Evolutionary conservation across 2,888 invertebrate genomes (phyloP).

Genomic region (Ennomos quercinarius): DNA sequence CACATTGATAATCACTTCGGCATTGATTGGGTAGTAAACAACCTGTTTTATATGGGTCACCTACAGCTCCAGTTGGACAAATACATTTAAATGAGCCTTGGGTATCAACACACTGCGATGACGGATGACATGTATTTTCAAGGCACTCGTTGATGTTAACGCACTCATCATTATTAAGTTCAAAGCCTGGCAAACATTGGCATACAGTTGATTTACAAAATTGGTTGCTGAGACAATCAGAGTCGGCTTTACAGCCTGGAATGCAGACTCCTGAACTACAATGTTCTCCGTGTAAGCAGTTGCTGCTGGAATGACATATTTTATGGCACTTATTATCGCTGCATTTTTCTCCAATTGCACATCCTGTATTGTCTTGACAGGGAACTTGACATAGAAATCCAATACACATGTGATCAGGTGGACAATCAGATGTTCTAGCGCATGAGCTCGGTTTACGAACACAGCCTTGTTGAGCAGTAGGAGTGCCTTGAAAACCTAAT

Average conservation of each 20-base stretch:
- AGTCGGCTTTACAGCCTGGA: conserved; percentile 92
- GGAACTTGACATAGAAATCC: conserved; percentile 91
- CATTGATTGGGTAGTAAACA: conserved; percentile 93
- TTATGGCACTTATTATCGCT: conserved; percentile 91
- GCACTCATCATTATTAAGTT: conserved; percentile 90
- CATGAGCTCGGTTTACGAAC: conserved; percentile 92
- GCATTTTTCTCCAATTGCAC: conserved; percentile 94
- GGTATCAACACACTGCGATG: conserved; percentile 91
- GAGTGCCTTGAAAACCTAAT: conserved; percentile 93
- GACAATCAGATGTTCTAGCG: conserved; percentile 89
- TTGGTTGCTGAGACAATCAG: conserved; percentile 92
- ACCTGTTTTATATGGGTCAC: conserved; percentile 88
- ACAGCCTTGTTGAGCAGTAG: conserved; percentile 95
- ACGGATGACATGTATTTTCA: conserved; percentile 91
- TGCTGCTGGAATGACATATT: conserved; percentile 95
- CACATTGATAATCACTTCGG: conserved; percentile 89
- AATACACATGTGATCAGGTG: conserved; percentile 91
- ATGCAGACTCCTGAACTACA: conserved; percentile 93
- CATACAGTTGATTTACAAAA: conserved; percentile 91
- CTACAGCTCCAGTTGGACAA: conserved; percentile 92
- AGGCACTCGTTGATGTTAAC: conserved; percentile 94
- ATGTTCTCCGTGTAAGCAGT: conserved; percentile 95
- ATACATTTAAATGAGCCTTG: conserved; percentile 92
- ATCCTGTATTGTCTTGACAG: conserved; percentile 89
- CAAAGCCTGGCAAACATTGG: conserved; percentile 91